Base-by-base conservation (phyloP, 2,888 invertebrate genomes). In the Philereme transversata region DNA sequence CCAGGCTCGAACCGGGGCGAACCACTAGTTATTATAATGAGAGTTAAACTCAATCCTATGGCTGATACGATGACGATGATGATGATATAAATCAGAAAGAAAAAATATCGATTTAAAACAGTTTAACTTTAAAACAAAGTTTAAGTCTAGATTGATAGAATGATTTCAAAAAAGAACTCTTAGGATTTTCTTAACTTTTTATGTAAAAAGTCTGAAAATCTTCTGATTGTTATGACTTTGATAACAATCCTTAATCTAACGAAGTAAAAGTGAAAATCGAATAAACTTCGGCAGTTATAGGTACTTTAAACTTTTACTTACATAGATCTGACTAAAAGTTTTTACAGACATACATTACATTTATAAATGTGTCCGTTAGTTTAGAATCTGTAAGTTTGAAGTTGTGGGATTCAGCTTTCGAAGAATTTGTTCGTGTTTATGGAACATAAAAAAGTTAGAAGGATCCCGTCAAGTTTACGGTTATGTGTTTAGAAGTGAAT, bases 201-300 rank as follows among this genome's bases (percentile, higher is more conserved):
- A 58, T 51, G 55, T 59, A 51, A 60, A 60, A 64, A 53, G 52
- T 57, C 47, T 58, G 54, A 48, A 50, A 49, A 44, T 54, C 44
- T 47, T 54, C 44, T 47, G 43, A 48, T 58, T 55, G 55, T 58
- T 58, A 62, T 48, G 43, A 58, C 55, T 59, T 55, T 40, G 49
- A 48, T 63, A 63, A 63, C 38, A 52, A 10, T 44, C 48, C 44
- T 51, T 55, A 34, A 47, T 43, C 47, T 54, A 55, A 58, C 41
- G 59, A 59, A 45, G 49, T 48, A 45, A 35, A 53, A 49, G 38
- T 44, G 55, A 36, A 51, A 54, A 51, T 55, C 49, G 50, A 54
- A 51, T n/a, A 51, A 60, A 43, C 50, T 59, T n/a, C 40, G 34
- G 38, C 45, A 59, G 48, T 59, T 40, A 59, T 38, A 22, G 22